These are phyloP conservation scores for Diglossa brunneiventris DNA, from an alignment of 2,113 vertebrate genomes.

Conservation along the genomic window DNA sequence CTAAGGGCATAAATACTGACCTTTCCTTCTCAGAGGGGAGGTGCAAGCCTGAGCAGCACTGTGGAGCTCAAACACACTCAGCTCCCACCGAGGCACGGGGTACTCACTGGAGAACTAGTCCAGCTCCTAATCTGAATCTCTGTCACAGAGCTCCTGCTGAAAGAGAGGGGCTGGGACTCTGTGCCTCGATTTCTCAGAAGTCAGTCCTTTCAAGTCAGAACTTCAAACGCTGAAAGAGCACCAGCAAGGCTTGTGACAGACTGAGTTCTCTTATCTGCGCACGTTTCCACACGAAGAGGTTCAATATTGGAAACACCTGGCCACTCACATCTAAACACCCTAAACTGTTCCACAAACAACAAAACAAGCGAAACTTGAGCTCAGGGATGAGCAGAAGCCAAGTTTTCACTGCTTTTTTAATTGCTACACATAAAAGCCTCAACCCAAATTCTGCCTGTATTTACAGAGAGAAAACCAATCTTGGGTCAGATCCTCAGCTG, in stretches of 20 bases:
- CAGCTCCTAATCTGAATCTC: not conserved
- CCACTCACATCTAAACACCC: not conserved
- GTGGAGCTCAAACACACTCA: not conserved
- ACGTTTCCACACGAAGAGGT: not conserved
- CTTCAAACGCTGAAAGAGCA: not conserved
- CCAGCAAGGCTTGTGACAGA: not conserved
- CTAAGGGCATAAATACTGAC: constrained; percentile 30
- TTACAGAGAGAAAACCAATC: not conserved
- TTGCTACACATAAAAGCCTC: not conserved
- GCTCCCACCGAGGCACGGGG: not conserved
- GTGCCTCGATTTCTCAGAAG: constrained; percentile 17
- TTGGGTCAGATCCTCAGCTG: not conserved
- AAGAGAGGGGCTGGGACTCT: not conserved
- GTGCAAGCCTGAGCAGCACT: not conserved
- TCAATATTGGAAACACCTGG: constrained; percentile 7
- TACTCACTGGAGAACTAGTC: not conserved
- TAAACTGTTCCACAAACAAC: not conserved
- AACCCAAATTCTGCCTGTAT: not conserved
- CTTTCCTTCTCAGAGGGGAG: constrained; percentile 6
- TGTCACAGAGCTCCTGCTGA: not conserved
- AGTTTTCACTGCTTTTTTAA: not conserved
- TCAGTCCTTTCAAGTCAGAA: constrained; percentile 31
- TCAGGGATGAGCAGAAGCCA: not conserved
- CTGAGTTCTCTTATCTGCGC: not conserved
- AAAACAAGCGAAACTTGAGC: constrained; percentile 14